A percentile compares a stretch with the other conserved stretches of the same genome.
phyloP scores from a whole-genome alignment of 2,797 vertebrate genomes.

The Pampus argenteus region DNA sequence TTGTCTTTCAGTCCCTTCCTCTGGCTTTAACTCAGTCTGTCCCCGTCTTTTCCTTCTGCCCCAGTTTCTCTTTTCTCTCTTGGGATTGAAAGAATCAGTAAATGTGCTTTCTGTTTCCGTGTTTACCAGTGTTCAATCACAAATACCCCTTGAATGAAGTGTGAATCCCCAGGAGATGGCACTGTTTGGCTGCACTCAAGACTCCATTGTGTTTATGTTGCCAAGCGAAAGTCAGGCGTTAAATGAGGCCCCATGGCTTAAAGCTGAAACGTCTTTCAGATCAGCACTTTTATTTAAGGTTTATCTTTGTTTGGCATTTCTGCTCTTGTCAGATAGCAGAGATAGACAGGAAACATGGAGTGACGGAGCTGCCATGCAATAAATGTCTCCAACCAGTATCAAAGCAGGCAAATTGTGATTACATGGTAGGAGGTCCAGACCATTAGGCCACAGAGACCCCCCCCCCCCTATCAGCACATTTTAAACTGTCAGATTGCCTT shows the following conservation, averaged over 20 bases:
- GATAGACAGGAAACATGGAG: slow-evolving; percentile 4
- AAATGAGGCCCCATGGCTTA: slow-evolving; percentile 37
- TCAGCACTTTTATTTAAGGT: slow-evolving; percentile 22
- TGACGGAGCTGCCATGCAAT: neutral
- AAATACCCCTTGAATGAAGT: slow-evolving; percentile 49
- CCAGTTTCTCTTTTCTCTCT: slow-evolving; percentile 60
- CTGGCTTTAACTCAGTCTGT: slow-evolving; percentile 19
- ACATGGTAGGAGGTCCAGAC: neutral
- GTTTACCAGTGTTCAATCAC: slow-evolving; percentile 48
- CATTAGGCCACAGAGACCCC: neutral
- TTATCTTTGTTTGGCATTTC: slow-evolving; percentile 25
- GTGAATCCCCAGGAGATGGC: slow-evolving; percentile 75
- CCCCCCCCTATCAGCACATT: neutral
- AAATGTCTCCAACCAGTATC: neutral
- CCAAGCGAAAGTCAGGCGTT: slow-evolving; percentile 41
- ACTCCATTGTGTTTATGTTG: slow-evolving; percentile 12
- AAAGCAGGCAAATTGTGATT: slow-evolving; percentile 9
- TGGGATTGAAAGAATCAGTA: slow-evolving; percentile 55
- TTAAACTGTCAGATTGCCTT: neutral
- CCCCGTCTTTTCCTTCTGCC: slow-evolving; percentile 34
- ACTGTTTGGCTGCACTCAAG: slow-evolving; percentile 66
- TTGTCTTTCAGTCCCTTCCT: slow-evolving; percentile 22
- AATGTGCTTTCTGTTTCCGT: slow-evolving; percentile 56
- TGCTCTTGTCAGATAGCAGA: slow-evolving; percentile 35
- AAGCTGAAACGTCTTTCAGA: slow-evolving; percentile 38